Base-by-base conservation (phyloP, 2,888 invertebrate species). In the Melanostoma mellinum region DNA sequence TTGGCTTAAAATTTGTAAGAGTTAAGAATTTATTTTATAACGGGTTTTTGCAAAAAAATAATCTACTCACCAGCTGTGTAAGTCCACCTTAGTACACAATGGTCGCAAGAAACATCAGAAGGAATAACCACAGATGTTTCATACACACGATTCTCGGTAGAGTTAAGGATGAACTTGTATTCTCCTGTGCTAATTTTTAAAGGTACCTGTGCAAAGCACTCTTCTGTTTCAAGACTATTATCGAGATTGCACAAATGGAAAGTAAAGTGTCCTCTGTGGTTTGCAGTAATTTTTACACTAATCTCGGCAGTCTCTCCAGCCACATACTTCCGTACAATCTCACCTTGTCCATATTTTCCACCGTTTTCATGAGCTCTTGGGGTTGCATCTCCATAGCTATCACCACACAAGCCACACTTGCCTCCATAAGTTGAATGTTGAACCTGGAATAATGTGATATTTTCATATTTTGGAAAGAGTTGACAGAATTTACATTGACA, bases 381-480 rank as follows among this genome's bases (percentile, higher is more conserved):
- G 40, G 85, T 88, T 0, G 88, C 58, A 3, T 88, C 33, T 3
- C 89, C 87, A 80, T 90, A 93, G 79, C 91, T 88, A 87, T 94
- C 93, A 1, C 94, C 94, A 82, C 93, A 94, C 0, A 91, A 85
- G 0, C 94, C 94, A 85, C 94, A 94, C 56, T 90, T 90, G 2
- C 93, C 93, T 1, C 86, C 88, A 79, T 92, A 89, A 33, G 87
- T 78, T 3, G 86, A 44, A 88, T 92, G 92, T 89, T 93, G 93
- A 9, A 86, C 87, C 90, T 90, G 2, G 40, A 56, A 9, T 9
- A 35, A 52, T 40, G 40, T 4, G 9, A 30, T 10, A 6, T 30
- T 50, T 50, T n/a, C n/a, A n/a, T n/a, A n/a, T n/a, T n/a, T 3
- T 9, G 42, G 42, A 8, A 42, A 5, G 9, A 9, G 6, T 42